These are phyloP conservation scores for Pomatostomus ruficeps DNA, from an alignment of 2,113 vertebrate species.

Conservation along the genomic window DNA sequence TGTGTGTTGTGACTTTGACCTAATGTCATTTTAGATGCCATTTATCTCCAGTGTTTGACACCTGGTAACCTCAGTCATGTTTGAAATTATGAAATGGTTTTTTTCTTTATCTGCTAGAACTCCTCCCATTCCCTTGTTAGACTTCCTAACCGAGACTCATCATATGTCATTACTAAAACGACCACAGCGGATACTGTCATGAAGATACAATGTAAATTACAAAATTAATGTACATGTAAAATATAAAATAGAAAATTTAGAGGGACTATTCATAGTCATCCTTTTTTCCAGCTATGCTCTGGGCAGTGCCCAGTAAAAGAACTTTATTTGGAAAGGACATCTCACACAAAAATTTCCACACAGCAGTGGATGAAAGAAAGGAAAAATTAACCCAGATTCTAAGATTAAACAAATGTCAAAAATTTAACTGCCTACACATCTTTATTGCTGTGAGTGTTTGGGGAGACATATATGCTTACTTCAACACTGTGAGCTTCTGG, in stretches of 20 bases:
- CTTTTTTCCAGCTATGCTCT: background rate
- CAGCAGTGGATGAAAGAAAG: background rate
- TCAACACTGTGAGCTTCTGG: background rate
- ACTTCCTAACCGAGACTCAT: background rate
- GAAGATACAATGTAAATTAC: background rate
- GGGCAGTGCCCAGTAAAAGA: background rate
- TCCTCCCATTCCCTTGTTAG: background rate
- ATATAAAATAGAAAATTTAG: background rate
- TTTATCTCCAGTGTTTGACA: background rate
- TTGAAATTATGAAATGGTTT: background rate
- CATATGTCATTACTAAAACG: background rate
- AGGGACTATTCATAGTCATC: background rate
- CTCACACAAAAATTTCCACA: background rate
- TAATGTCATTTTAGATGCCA: background rate
- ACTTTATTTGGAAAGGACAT: background rate
- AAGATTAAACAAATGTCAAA: background rate
- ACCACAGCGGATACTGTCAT: background rate
- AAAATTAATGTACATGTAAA: background rate
- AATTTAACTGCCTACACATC: background rate
- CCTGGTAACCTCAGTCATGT: background rate
- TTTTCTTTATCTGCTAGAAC: background rate
- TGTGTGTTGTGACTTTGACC: background rate
- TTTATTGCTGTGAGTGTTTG: background rate
- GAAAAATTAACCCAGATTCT: background rate
- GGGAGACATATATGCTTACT: background rate